These are phyloP conservation scores for Heliconius congener DNA, from an alignment of 1,140 invertebrate species.

Conservation along the genomic window DNA sequence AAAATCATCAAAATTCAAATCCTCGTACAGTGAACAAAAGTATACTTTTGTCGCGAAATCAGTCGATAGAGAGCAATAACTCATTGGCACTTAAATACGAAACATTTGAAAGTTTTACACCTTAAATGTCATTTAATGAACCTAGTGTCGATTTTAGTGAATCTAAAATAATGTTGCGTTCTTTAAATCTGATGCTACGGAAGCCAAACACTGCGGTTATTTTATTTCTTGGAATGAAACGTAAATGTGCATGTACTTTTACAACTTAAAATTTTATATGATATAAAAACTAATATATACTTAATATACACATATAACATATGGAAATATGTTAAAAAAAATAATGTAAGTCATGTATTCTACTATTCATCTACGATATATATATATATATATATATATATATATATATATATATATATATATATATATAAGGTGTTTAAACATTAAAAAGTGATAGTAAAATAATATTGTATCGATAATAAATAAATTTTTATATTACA, in stretches of 20 bases:
- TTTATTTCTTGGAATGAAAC: not conserved
- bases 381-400: not conserved
- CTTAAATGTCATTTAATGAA: not conserved
- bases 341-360: not conserved
- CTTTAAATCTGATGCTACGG: not conserved
- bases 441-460: not conserved
- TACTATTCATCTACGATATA: not conserved
- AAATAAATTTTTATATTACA: not conserved
- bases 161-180: not conserved
- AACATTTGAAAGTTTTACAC: not conserved
- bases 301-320: not conserved
- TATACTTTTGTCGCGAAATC: not conserved
- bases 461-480: not conserved
- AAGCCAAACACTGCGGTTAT: not conserved
- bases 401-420: too few species aligned
- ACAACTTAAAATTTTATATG: too few species aligned
- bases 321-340: not conserved
- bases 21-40: conserved; percentile 10
- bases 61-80: conserved; percentile 15
- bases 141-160: not conserved
- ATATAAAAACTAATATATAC: too few species aligned
- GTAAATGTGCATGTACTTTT: not conserved
- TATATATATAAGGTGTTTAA: not conserved
- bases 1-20: conserved; percentile 30
- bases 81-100: conserved; percentile 7